phyloP scores from a whole-genome alignment of 2,113 vertebrate species.

The Zapus hudsonius region DNA sequence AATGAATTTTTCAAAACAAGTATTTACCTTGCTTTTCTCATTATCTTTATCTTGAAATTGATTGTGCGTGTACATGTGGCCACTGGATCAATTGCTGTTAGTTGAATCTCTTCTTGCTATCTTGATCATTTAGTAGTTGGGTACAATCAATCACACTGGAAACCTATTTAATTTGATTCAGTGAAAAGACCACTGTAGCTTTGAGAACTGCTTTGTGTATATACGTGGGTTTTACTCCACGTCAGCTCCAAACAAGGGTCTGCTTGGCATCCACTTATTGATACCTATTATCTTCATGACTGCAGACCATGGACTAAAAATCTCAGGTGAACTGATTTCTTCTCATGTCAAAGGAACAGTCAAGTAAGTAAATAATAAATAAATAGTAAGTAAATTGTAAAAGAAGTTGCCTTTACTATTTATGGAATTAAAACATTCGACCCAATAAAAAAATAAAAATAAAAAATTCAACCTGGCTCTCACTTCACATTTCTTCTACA shows the following conservation, averaged over 20 bases:
- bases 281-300: constrained; percentile 20
- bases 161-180: constrained; percentile 14
- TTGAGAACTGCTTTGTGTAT: constrained; percentile 40
- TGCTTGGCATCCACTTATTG: background rate
- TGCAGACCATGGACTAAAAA: background rate
- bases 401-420: background rate
- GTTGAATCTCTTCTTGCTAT: background rate
- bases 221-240: background rate
- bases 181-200: constrained; percentile 8
- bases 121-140: constrained; percentile 33
- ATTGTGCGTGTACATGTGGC: constrained; percentile 14
- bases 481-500: constrained; percentile 17
- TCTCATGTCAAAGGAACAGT: background rate
- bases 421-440: background rate
- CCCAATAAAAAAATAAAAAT: no score
- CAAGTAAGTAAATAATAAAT: no score
- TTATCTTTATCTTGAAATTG: constrained; percentile 56
- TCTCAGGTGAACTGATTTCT: background rate
- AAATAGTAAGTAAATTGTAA: no score
- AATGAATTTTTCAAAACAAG: constrained; percentile 21
- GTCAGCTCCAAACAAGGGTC: background rate
- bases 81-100: constrained; percentile 49
- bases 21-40: constrained; percentile 33
- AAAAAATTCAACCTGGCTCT: background rate
- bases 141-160: background rate